Evolutionary conservation across 2,888 invertebrate species (phyloP).

Genomic region (Biston betularia): DNA sequence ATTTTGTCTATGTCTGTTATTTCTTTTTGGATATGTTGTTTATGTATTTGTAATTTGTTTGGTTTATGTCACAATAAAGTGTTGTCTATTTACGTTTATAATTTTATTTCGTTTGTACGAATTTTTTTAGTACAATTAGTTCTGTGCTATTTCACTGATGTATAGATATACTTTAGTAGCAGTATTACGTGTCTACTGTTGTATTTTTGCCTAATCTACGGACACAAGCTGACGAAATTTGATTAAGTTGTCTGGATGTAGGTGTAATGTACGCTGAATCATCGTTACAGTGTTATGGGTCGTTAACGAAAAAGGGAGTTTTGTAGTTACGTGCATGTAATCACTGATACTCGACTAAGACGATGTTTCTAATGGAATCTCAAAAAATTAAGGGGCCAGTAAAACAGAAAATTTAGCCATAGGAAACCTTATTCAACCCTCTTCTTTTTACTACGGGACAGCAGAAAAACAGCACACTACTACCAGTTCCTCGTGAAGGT

Average conservation of each 20-base stretch:
- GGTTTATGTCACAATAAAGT: too few relatives aligned
- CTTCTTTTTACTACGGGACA: too few relatives aligned
- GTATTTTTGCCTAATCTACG: conserved; percentile 21
- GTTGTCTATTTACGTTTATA: too few relatives aligned
- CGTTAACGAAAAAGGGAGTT: conserved; percentile 17
- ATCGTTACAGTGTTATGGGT: conserved; percentile 32
- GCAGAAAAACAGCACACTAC: too few relatives aligned
- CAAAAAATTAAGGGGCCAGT: neutral
- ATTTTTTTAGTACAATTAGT: neutral
- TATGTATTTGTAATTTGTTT: too few relatives aligned
- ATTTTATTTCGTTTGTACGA: too few relatives aligned
- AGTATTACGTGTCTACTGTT: conserved; percentile 1
- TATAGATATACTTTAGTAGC: neutral
- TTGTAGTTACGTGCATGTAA: neutral
- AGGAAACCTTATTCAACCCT: too few relatives aligned
- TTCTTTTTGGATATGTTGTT: too few relatives aligned
- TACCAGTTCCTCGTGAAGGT: too few relatives aligned
- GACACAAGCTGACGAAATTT: conserved; percentile 35
- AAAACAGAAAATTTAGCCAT: too few relatives aligned
- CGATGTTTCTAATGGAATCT: neutral
- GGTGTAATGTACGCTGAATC: conserved; percentile 34
- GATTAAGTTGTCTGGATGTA: conserved; percentile 46
- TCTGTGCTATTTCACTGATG: conserved; percentile 20
- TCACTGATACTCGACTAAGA: neutral
- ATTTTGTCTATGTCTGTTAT: too few relatives aligned